phyloP scores from a whole-genome alignment of 2,797 vertebrate genomes.

The Silurus aristotelis region DNA sequence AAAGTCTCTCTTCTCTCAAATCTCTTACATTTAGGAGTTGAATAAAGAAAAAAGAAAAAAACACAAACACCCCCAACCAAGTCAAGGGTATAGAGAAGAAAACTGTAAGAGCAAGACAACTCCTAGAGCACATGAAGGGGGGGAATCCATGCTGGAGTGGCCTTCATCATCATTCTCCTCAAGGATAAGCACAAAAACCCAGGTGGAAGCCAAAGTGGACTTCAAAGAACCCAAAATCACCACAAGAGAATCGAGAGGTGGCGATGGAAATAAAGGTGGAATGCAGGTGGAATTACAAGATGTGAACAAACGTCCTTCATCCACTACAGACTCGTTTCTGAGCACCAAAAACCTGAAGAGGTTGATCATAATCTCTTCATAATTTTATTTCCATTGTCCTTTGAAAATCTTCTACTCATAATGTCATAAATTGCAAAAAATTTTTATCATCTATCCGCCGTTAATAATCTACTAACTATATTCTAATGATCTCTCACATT shows the following conservation, averaged over 20 bases:
- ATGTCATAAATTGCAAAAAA: not conserved
- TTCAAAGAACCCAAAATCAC: constrained; percentile 96
- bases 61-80: constrained; percentile 89
- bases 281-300: constrained; percentile 62
- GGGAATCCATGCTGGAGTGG: constrained; percentile 76
- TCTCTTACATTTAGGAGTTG: constrained; percentile 65
- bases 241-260: constrained; percentile 84
- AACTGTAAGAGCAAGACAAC: constrained; percentile 89
- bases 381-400: not conserved
- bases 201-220: constrained; percentile 90
- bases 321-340: constrained; percentile 87
- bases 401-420: not conserved
- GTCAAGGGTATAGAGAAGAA: constrained; percentile 83
- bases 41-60: constrained; percentile 86
- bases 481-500: not conserved
- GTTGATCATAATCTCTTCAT: constrained; percentile 47
- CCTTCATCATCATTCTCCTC: constrained; percentile 70
- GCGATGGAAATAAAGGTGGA: constrained; percentile 48
- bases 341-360: constrained; percentile 94
- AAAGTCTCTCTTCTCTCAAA: not conserved
- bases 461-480: not conserved
- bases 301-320: constrained; percentile 79
- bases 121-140: too few species aligned
- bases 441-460: not conserved
- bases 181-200: constrained; percentile 83